A percentile compares a stretch with the other conserved stretches of the same genome.
phyloP scores from a whole-genome alignment of 1,140 invertebrate genomes.

The Caenorhabditis latens region DNA sequence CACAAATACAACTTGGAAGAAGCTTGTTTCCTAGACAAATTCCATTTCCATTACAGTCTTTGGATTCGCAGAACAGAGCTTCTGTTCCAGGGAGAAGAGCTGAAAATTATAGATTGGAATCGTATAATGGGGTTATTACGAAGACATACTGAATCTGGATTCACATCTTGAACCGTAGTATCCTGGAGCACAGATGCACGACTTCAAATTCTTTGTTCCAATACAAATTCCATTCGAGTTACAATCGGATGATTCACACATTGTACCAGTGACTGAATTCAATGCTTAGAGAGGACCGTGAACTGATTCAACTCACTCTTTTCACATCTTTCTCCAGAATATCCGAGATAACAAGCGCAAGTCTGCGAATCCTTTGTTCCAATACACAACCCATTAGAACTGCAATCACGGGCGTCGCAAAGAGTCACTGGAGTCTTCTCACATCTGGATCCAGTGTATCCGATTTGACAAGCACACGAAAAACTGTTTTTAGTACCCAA shows the following conservation, averaged over 20 bases:
- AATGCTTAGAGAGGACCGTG: neutral
- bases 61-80: conserved; percentile 64
- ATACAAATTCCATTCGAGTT: conserved; percentile 63
- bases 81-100: conserved; percentile 58
- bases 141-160: conserved; percentile 43
- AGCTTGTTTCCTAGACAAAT: conserved; percentile 68
- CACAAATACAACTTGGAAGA: conserved; percentile 63
- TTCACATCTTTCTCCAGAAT: conserved; percentile 64
- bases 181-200: conserved; percentile 67
- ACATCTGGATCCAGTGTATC: conserved; percentile 67
- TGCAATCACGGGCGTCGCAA: conserved; percentile 69
- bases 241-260: conserved; percentile 63
- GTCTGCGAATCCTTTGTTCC: conserved; percentile 64
- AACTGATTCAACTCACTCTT: conserved; percentile 56
- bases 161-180: conserved; percentile 67
- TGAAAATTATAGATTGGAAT: neutral
- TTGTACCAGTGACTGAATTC: conserved; percentile 56
- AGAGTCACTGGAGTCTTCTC: conserved; percentile 67
- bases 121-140: neutral
- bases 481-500: conserved; percentile 66
- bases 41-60: conserved; percentile 69
- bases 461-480: conserved; percentile 68
- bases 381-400: conserved; percentile 67
- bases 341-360: conserved; percentile 66
- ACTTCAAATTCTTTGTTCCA: conserved; percentile 60